phyloP scores from a whole-genome alignment of 2,113 vertebrate species.

The Poeciliopsis prolifica region DNA sequence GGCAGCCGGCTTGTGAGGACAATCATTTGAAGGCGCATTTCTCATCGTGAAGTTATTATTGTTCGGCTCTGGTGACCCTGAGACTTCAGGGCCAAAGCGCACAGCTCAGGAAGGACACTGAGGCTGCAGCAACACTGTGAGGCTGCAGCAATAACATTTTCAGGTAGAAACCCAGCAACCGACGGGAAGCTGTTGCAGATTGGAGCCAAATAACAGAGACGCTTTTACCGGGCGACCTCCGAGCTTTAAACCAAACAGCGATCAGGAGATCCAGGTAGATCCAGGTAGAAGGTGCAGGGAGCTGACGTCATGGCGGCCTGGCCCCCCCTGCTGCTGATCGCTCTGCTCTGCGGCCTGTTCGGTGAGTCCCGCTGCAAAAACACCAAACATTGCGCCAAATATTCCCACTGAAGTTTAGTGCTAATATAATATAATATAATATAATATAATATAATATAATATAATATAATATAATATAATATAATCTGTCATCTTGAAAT shows the following conservation, averaged over 20 bases:
- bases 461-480: too few species aligned
- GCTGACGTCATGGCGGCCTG: conserved; percentile 41
- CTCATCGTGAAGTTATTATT: too few species aligned
- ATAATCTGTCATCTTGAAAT: too few species aligned
- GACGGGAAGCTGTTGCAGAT: too few species aligned
- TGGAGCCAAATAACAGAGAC: too few species aligned
- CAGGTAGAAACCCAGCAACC: conserved; percentile 35
- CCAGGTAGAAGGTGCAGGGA: background rate
- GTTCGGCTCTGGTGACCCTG: conserved; percentile 1
- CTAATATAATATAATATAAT: too few species aligned
- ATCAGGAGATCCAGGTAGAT: background rate
- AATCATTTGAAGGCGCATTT: conserved; percentile 25
- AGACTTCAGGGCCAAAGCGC: conserved; percentile 45
- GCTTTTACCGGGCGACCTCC: conserved; percentile 13
- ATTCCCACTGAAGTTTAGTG: too few species aligned
- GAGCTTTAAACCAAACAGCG: background rate
- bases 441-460: too few species aligned
- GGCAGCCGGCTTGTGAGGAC: conserved; percentile 29
- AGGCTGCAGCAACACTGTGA: conserved; percentile 57
- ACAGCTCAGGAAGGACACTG: conserved; percentile 53
- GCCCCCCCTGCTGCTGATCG: conserved; percentile 56
- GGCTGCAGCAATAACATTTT: conserved; percentile 42
- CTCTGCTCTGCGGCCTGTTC: conserved; percentile 57
- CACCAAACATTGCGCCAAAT: too few species aligned
- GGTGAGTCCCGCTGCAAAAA: conserved; percentile 68